Conservation (phyloP, 2,113 vertebrate species). For the Vulpes ferrilata region DNA sequence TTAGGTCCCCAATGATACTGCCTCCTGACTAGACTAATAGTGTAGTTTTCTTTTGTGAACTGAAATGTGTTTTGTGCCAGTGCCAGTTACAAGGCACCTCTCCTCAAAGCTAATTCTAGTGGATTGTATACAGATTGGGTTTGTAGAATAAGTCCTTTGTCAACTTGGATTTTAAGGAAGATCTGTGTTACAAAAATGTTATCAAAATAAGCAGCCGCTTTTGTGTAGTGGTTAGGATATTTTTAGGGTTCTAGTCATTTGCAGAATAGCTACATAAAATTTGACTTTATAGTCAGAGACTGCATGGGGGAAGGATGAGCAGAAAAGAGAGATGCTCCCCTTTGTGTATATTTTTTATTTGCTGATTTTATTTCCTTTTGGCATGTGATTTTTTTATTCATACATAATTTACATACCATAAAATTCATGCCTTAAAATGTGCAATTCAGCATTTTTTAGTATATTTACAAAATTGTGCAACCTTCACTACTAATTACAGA, state of each 20-base stretch:
- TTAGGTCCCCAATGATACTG: constrained; percentile 45
- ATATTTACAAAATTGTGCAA: not conserved
- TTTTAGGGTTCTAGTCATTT: constrained; percentile 71
- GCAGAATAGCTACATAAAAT: constrained; percentile 52
- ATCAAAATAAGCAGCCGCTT: constrained; percentile 74
- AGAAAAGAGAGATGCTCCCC: not conserved
- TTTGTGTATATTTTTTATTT: not conserved
- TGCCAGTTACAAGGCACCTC: not conserved
- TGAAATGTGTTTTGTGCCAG: constrained; percentile 47
- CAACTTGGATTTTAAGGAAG: constrained; percentile 63
- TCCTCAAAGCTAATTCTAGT: constrained; percentile 48
- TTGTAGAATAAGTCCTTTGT: constrained; percentile 62
- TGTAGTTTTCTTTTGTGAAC: constrained; percentile 37
- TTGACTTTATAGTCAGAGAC: constrained; percentile 26
- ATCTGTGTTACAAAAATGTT: constrained; percentile 65
- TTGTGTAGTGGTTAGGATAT: constrained; percentile 69
- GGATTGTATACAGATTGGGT: not conserved
- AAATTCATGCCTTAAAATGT: not conserved
- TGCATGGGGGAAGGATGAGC: not conserved
- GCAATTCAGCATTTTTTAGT: constrained; percentile 23
- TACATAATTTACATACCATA: not conserved
- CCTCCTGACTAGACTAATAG: constrained; percentile 34
- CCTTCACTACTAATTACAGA: not conserved
- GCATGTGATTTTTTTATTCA: not conserved
- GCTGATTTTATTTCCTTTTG: constrained; percentile 60